A percentile compares a stretch with the other conserved stretches of the same genome.
phyloP scores from a whole-genome alignment of 2,113 vertebrate species.

The Nansenia antarctica region DNA sequence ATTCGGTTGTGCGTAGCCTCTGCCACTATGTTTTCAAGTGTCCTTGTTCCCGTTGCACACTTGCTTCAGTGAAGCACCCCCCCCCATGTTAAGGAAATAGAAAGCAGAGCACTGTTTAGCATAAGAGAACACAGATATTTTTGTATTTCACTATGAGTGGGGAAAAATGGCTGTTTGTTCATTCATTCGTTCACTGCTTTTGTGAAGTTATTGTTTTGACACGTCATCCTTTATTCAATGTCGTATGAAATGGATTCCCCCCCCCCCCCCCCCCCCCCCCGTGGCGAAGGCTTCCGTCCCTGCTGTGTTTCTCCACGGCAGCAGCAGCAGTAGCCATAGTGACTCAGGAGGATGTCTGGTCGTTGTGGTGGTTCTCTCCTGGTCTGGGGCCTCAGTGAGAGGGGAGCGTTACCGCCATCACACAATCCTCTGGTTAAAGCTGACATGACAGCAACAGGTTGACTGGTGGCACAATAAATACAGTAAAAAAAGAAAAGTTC shows the following conservation, averaged over 20 bases:
- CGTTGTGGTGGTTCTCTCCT: neutral
- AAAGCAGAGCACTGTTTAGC: constrained; percentile 19
- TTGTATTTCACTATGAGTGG: constrained; percentile 45
- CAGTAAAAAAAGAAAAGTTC: constrained; percentile 21
- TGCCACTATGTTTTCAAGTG: constrained; percentile 61
- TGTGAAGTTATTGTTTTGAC: neutral
- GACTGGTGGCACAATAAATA: constrained; percentile 60
- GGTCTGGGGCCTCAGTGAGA: constrained; percentile 9
- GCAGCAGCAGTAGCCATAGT: neutral
- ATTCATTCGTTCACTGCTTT: neutral
- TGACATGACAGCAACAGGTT: constrained; percentile 24
- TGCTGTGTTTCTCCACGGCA: constrained; percentile 27
- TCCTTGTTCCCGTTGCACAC: constrained; percentile 67
- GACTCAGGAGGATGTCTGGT: neutral
- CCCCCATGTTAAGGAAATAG: constrained; percentile 26
- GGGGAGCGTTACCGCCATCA: constrained; percentile 11
- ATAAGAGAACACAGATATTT: constrained; percentile 56
- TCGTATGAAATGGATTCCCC: constrained; percentile 21
- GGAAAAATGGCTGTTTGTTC: neutral
- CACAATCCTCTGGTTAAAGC: constrained; percentile 28
- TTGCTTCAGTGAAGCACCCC: constrained; percentile 69
- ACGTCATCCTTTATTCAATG: constrained; percentile 1
- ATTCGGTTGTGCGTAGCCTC: constrained; percentile 1
- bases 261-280: constrained; percentile 9
- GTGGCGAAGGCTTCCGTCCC: constrained; percentile 23